These are phyloP conservation scores for Malurus alboscapulatus DNA, from an alignment of 2,113 vertebrate genomes.

Conservation along the genomic window DNA sequence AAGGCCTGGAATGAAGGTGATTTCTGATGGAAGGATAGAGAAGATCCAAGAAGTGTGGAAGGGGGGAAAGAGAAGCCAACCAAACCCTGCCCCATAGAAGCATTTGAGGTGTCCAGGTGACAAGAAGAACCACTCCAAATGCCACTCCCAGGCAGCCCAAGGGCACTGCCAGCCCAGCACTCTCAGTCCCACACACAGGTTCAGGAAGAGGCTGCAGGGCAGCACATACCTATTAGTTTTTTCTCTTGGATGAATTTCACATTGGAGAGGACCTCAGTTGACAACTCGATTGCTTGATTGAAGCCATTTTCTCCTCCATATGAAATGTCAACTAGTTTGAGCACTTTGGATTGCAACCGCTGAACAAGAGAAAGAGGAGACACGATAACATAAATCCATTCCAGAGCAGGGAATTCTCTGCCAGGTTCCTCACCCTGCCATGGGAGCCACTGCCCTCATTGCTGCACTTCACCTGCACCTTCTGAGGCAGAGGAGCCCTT, in stretches of 20 bases:
- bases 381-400: neutral
- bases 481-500: neutral
- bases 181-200: neutral
- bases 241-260: constrained; percentile 99
- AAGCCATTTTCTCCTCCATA: constrained; percentile 99
- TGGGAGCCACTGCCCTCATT: neutral
- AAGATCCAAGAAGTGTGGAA: neutral
- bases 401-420: neutral
- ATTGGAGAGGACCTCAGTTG: constrained; percentile 97
- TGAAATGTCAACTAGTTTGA: constrained; percentile 99
- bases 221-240: constrained; percentile 92
- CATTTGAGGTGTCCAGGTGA: neutral
- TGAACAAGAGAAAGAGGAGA: constrained; percentile 16
- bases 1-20: neutral
- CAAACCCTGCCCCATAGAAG: neutral
- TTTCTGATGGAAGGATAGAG: neutral
- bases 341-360: constrained; percentile 98
- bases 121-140: neutral
- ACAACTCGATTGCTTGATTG: constrained; percentile 98
- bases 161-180: neutral
- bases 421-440: neutral
- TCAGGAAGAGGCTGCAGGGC: neutral
- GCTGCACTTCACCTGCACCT: neutral
- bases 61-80: neutral
- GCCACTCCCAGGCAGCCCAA: neutral